Conservation (phyloP, 2,888 invertebrate species). For the Gnatocerus cornutus region DNA sequence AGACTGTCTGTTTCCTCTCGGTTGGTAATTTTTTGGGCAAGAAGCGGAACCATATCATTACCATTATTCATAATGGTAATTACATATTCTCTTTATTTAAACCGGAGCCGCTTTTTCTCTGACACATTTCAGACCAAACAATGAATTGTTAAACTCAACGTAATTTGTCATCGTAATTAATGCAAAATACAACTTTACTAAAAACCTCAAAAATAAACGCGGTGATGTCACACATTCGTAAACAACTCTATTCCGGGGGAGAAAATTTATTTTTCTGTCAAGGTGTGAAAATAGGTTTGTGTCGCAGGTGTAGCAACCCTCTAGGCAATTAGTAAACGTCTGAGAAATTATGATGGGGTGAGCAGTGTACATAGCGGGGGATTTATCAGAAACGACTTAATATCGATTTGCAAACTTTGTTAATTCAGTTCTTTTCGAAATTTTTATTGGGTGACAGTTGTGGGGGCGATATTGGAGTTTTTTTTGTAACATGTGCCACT, state of each 20-base stretch:
- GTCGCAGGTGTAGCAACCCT: constrained; percentile 37
- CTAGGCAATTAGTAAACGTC: constrained; percentile 37
- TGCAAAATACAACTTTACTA: not conserved
- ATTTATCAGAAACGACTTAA: constrained; percentile 26
- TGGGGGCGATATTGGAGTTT: not conserved
- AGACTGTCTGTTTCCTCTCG: not conserved
- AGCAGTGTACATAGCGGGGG: constrained; percentile 16
- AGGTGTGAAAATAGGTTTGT: constrained; percentile 13
- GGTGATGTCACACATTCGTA: not conserved
- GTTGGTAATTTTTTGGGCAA: constrained; percentile 3
- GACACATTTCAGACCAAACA: constrained; percentile 24
- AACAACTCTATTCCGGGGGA: constrained; percentile 6
- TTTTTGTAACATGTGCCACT: not conserved
- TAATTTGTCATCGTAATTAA: constrained; percentile 38
- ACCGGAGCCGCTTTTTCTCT: constrained; percentile 15
- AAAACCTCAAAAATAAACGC: not conserved
- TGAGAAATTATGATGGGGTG: constrained; percentile 29
- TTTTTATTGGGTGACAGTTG: constrained; percentile 22
- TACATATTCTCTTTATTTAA: constrained; percentile 4
- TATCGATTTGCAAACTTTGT: constrained; percentile 19
- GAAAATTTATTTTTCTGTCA: constrained; percentile 31
- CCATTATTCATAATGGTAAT: constrained; percentile 33
- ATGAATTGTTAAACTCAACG: constrained; percentile 24
- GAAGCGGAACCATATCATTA: constrained; percentile 33
- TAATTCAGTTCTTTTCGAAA: constrained; percentile 12